These are phyloP conservation scores for Drosophila suboccidentalis DNA, from an alignment of 2,888 invertebrate genomes.

Conservation along the genomic window DNA sequence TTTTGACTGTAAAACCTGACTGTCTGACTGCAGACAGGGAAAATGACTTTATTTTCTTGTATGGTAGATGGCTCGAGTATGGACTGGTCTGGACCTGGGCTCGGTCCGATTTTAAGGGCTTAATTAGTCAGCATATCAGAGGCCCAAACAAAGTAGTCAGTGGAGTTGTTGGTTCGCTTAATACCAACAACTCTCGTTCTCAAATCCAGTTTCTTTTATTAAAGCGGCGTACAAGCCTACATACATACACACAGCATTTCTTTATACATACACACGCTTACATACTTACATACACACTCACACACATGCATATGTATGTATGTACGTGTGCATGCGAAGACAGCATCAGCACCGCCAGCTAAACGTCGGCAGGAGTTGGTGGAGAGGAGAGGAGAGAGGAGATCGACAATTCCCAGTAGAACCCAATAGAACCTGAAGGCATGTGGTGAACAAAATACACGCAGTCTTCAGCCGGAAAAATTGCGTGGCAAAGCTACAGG, in stretches of 20 bases:
- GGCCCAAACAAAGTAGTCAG: constrained; percentile 36
- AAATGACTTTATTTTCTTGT: constrained; percentile 73
- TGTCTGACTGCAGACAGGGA: constrained; percentile 10
- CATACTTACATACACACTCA: not conserved
- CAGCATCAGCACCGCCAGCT: constrained; percentile 32
- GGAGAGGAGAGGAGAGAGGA: not conserved
- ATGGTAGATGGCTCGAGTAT: constrained; percentile 10
- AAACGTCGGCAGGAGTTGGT: constrained; percentile 15
- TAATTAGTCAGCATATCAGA: constrained; percentile 70
- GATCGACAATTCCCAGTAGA: constrained; percentile 52
- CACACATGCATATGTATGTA: not conserved
- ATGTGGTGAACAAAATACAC: no score
- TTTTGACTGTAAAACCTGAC: constrained; percentile 2
- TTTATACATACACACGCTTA: constrained; percentile 9
- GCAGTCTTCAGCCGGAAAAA: no score
- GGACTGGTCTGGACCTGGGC: constrained; percentile 1
- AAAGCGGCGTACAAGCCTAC: constrained; percentile 9
- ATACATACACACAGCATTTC: not conserved
- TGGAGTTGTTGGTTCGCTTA: constrained; percentile 24
- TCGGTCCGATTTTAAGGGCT: constrained; percentile 62
- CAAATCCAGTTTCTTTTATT: constrained; percentile 57
- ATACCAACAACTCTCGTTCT: constrained; percentile 35
- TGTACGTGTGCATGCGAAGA: constrained; percentile 9
- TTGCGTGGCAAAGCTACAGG: no score
- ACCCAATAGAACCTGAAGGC: no score